Evolutionary conservation across 2,888 invertebrate genomes (phyloP).

Genomic region (Tenthredo mesomela): DNA sequence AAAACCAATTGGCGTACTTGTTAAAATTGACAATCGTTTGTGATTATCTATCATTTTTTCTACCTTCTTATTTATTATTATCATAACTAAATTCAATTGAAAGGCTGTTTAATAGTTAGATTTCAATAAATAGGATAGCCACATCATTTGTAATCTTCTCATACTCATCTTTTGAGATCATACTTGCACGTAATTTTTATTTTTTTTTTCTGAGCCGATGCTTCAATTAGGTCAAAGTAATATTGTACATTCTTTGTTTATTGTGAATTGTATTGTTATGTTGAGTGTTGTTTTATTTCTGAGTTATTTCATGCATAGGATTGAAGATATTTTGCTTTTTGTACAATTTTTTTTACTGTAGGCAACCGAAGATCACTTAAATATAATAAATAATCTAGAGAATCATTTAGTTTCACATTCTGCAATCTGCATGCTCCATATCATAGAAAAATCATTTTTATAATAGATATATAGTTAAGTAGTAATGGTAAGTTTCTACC

Average conservation of each 20-base stretch:
- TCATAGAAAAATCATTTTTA: not conserved
- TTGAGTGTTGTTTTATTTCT: not conserved
- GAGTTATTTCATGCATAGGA: not conserved
- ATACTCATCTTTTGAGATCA: not conserved
- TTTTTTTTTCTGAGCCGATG: not conserved
- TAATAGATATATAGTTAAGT: slow-evolving; percentile 18
- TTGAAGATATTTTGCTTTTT: not conserved
- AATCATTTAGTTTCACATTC: not conserved
- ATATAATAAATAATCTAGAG: not conserved
- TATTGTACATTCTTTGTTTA: not conserved
- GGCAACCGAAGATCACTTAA: not conserved
- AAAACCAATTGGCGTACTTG: not conserved
- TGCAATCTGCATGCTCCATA: not conserved
- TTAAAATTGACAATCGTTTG: not conserved
- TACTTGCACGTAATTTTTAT: not conserved
- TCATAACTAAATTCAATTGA: not conserved
- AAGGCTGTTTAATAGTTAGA: slow-evolving; percentile 3
- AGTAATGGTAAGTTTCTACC: slow-evolving; percentile 16
- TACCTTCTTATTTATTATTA: not conserved
- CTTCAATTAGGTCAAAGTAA: not conserved
- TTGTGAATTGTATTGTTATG: slow-evolving; percentile 12
- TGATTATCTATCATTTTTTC: not conserved
- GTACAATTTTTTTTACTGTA: not conserved
- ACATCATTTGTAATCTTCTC: not conserved
- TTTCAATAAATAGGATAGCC: not conserved